A percentile compares a stretch with the other conserved stretches of the same genome.
phyloP scores from a whole-genome alignment of 2,113 vertebrate genomes.

The Colistium nudipinnis region DNA sequence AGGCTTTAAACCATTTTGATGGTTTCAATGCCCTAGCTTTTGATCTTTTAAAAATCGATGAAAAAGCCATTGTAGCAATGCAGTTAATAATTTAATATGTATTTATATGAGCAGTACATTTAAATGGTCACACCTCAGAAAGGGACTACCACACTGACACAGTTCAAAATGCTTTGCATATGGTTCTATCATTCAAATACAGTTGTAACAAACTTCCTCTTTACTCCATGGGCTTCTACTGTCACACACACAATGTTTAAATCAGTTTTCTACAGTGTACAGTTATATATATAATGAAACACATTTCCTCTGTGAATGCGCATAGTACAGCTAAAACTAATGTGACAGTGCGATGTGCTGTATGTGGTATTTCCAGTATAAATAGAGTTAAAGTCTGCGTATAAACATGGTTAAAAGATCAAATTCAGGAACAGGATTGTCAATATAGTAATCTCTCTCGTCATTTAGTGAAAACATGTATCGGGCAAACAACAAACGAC shows the following conservation, averaged over 20 bases:
- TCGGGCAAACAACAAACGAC: neutral
- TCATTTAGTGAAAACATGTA: neutral
- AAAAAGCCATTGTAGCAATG: neutral
- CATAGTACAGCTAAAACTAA: neutral
- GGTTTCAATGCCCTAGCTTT: too few relatives aligned
- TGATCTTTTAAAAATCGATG: neutral
- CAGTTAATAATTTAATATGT: neutral
- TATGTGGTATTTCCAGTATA: neutral
- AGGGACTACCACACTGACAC: neutral
- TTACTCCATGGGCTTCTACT: neutral
- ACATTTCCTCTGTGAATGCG: neutral
- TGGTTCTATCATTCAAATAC: neutral
- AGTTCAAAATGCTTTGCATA: neutral
- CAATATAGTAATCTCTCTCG: neutral
- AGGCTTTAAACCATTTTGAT: neutral
- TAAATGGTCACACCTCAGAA: neutral
- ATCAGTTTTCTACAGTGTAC: neutral
- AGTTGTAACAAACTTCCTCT: neutral
- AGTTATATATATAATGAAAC: conserved; percentile 11
- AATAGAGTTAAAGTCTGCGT: conserved; percentile 11
- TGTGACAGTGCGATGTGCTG: neutral
- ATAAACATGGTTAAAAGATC: neutral
- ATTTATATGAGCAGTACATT: neutral
- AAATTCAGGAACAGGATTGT: neutral
- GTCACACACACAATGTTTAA: neutral